These are phyloP conservation scores for Diachasma alloeum DNA, from an alignment of 1,140 invertebrate genomes.

Conservation along the genomic window DNA sequence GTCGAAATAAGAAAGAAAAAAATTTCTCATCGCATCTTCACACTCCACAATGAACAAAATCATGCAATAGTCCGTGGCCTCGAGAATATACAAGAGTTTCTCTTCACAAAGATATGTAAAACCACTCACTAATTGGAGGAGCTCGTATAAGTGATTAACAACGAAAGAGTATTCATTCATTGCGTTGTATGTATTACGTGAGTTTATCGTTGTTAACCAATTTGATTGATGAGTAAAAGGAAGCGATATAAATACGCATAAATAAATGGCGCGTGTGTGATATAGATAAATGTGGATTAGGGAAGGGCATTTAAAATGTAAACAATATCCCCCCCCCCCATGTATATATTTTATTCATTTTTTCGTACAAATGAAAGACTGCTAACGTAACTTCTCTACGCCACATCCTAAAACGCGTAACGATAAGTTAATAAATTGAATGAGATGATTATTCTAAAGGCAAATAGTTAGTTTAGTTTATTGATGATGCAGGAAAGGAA, in stretches of 20 bases:
- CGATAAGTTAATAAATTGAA: constrained; percentile 14
- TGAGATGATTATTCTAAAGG: background rate
- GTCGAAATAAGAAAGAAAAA: too few relatives aligned
- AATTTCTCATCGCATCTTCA: too few relatives aligned
- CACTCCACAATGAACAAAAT: background rate
- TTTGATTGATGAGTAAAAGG: background rate
- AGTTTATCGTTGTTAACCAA: constrained; percentile 31
- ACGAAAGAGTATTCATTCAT: constrained; percentile 22
- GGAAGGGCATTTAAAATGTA: background rate
- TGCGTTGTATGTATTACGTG: constrained; percentile 24
- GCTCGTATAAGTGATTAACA: constrained; percentile 7
- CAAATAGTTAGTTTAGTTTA: background rate
- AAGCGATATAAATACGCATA: background rate
- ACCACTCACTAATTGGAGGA: background rate
- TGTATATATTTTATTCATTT: constrained; percentile 31
- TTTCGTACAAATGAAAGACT: constrained; percentile 31
- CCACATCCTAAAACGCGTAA: constrained; percentile 31
- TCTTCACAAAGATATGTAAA: background rate
- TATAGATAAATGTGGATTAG: constrained; percentile 25
- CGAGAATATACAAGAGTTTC: too few relatives aligned
- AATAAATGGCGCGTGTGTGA: constrained; percentile 28
- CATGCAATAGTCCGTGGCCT: background rate
- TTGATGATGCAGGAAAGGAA: background rate
- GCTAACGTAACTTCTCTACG: constrained; percentile 28
- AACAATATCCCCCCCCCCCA: background rate